Evolutionary conservation across 35 echinoderm and acorn worm genomes (phyloP).

Genomic region (Lytechinus pictus): DNA sequence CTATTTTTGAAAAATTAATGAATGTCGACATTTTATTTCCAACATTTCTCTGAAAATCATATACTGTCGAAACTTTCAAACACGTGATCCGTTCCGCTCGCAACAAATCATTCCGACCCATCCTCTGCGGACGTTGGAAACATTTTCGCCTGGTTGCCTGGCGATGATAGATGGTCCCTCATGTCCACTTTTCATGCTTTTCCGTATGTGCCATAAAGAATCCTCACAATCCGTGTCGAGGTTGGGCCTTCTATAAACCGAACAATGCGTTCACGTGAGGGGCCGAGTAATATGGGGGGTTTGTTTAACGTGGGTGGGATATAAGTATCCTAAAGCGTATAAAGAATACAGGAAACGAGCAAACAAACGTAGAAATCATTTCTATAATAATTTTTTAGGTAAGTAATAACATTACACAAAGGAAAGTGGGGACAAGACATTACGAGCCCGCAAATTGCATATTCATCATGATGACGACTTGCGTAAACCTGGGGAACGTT

Average conservation of each 20-base stretch:
- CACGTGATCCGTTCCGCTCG: neutral
- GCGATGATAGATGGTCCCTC: neutral
- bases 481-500: too few relatives aligned
- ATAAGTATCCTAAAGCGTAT: neutral
- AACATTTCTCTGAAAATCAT: neutral
- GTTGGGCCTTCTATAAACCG: neutral
- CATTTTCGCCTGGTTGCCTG: neutral
- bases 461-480: too few relatives aligned
- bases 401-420: too few relatives aligned
- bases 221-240: neutral
- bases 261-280: neutral
- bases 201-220: constrained; percentile 1
- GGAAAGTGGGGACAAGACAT: too few relatives aligned
- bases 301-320: neutral
- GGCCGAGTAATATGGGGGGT: neutral
- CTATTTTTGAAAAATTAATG: neutral
- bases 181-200: neutral
- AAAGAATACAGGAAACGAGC: neutral
- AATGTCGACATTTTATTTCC: neutral
- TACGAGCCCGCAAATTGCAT: too few relatives aligned
- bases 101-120: neutral
- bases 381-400: too few relatives aligned
- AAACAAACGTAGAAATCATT: too few relatives aligned
- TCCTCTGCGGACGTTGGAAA: neutral
- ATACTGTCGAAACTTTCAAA: neutral